Base-by-base conservation (phyloP, 1,140 invertebrate genomes). In the Anadara kagoshimensis region DNA sequence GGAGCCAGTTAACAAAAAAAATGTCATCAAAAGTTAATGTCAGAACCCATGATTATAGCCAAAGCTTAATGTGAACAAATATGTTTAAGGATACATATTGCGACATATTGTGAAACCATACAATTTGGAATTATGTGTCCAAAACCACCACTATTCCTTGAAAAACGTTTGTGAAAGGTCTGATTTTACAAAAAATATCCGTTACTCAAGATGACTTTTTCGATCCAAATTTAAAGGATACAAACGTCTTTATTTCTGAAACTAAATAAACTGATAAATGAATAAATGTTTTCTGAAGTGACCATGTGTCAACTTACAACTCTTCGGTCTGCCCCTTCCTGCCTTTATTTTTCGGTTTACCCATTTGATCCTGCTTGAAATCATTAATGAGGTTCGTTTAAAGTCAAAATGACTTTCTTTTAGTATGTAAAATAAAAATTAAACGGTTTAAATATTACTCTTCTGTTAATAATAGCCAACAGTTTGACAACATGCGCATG, bases 331-430 rank as follows among this genome's bases (percentile, higher is more conserved):
- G 74, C 20, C 64, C 49, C 62, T 65, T 67, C 45, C 78, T 78
- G 45, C 75, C 73, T 67, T 78, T 76, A 57, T 80, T 80, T 76
- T 77, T 80, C 58, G 75, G 72, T 69, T 77, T 80, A 41, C 69
- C 75, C 72, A 77, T 77, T 66, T 63, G 29, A 36, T 36, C 29
- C 29, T 36, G 29, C 29, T 36, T 36, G 29, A 36, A 36, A 36
- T 36, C 29, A 36, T 36, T 36, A 36, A 36, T 36, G 29, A 36
- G 7, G 29, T 36, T 36, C 29, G 29, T 36, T 36, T 36, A 36
- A 36, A 36, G 29, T 36, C 29, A 36, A 36, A 36, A 36, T 36
- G 29, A 36, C 29, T 36, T 36, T 7, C 29, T 36, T 36, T 36
- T 36, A 36, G 29, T 36, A 36, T 3, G 29, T 36, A 36, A 36